A percentile compares a stretch with the other conserved stretches of the same genome.
phyloP scores from a whole-genome alignment of 2,797 vertebrate species.

The Fistularia commersonii region DNA sequence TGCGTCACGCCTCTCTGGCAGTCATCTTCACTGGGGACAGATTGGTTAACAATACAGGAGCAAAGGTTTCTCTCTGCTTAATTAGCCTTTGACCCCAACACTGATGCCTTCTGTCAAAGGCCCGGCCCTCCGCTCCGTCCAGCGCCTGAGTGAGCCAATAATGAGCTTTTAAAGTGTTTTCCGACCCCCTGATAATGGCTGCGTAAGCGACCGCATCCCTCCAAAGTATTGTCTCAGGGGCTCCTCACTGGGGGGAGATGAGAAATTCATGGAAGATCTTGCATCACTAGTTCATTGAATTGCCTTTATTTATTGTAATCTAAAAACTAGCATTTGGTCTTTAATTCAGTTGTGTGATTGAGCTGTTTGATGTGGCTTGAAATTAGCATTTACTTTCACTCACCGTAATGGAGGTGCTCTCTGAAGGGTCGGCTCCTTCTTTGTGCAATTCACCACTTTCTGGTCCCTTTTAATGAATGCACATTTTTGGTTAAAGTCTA shows the following conservation, averaged over 20 bases:
- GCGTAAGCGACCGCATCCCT: slow-evolving; percentile 30
- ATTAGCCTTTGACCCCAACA: slow-evolving; percentile 81
- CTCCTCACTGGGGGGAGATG: slow-evolving; percentile 1
- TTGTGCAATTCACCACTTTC: no score
- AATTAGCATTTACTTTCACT: slow-evolving; percentile 18
- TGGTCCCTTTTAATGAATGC: no score
- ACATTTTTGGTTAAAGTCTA: no score
- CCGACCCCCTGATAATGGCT: slow-evolving; percentile 28
- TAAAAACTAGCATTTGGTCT: slow-evolving; percentile 31
- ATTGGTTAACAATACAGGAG: slow-evolving; percentile 80
- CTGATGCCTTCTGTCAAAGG: slow-evolving; percentile 70
- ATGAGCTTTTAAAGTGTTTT: slow-evolving; percentile 62
- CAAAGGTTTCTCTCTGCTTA: slow-evolving; percentile 76
- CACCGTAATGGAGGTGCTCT: not conserved
- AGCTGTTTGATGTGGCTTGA: slow-evolving; percentile 48
- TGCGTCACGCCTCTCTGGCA: slow-evolving; percentile 55
- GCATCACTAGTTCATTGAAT: slow-evolving; percentile 9
- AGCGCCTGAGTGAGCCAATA: slow-evolving; percentile 56
- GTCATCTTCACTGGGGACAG: slow-evolving; percentile 70
- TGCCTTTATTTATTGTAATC: slow-evolving; percentile 20
- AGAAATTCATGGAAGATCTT: slow-evolving; percentile 28
- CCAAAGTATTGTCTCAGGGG: slow-evolving; percentile 28
- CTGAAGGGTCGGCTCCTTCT: no score
- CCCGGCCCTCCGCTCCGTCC: slow-evolving; percentile 30
- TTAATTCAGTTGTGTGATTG: slow-evolving; percentile 21